These are phyloP conservation scores for Aquatica leii DNA, from an alignment of 2,888 invertebrate species.

Conservation along the genomic window DNA sequence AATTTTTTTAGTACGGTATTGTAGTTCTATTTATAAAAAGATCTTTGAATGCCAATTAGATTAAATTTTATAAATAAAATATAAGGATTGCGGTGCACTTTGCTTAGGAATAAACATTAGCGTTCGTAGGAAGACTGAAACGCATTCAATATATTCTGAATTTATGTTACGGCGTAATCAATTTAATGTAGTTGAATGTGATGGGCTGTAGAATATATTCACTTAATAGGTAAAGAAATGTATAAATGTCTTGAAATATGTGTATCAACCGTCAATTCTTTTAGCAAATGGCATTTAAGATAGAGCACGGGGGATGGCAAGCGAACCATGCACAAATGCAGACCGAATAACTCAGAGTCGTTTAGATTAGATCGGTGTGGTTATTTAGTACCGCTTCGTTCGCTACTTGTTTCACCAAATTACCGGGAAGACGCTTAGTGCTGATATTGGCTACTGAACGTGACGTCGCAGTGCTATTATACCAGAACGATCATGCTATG, in stretches of 20 bases:
- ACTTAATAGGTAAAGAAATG: neutral
- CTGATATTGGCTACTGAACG: conserved; percentile 54
- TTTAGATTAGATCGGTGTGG: conserved; percentile 57
- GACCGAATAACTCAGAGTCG: conserved; percentile 57
- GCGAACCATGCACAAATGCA: conserved; percentile 52
- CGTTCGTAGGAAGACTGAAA: too few relatives aligned
- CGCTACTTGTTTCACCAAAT: conserved; percentile 60
- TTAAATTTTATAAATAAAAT: too few relatives aligned
- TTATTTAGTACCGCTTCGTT: conserved; percentile 54
- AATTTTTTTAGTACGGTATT: too few relatives aligned
- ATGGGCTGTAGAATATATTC: too few relatives aligned
- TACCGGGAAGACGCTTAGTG: conserved; percentile 55
- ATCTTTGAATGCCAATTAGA: too few relatives aligned
- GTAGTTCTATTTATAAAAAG: too few relatives aligned
- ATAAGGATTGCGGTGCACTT: too few relatives aligned
- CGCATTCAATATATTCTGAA: too few relatives aligned
- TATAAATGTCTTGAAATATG: conserved; percentile 20
- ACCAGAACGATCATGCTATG: conserved; percentile 48
- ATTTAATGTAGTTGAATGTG: too few relatives aligned
- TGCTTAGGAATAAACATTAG: too few relatives aligned
- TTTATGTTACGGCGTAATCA: too few relatives aligned
- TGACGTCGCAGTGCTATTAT: conserved; percentile 53
- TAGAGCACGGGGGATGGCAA: conserved; percentile 37
- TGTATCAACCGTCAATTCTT: conserved; percentile 31
- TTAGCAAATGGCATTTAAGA: conserved; percentile 31